phyloP scores from a whole-genome alignment of 2,888 invertebrate genomes.

The Ernsta delagoae region DNA sequence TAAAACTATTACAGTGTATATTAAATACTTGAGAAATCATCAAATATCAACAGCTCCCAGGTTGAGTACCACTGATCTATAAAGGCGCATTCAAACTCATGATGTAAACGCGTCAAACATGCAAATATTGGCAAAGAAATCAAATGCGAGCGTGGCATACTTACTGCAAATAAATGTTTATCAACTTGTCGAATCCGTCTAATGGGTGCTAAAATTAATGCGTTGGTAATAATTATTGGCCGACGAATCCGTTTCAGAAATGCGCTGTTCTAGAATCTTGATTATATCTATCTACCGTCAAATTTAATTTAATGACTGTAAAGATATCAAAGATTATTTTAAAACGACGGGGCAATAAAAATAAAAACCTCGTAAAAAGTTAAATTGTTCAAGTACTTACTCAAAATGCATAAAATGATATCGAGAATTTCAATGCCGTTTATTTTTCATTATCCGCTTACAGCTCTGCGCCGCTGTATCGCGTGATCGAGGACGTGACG shows the following conservation, averaged over 20 bases:
- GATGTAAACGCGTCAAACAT: neutral
- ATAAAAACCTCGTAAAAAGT: neutral
- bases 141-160: neutral
- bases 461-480: neutral
- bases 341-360: neutral
- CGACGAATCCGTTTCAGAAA: neutral
- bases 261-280: neutral
- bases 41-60: neutral
- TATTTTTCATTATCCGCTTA: neutral
- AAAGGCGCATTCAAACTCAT: neutral
- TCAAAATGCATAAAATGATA: neutral
- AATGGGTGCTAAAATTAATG: slow-evolving; percentile 3
- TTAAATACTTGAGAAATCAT: no score
- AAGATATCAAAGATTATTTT: neutral
- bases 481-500: neutral
- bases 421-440: neutral
- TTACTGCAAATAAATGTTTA: neutral
- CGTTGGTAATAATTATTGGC: neutral
- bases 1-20: no score
- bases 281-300: neutral
- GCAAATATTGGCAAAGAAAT: neutral
- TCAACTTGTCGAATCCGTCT: neutral
- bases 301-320: neutral
- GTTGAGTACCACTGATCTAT: neutral
- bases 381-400: neutral